Evolutionary conservation across 2,113 vertebrate species (phyloP), one percentile per base, ranked within the genome.

Genomic region (Microcebus ravelobensis): DNA sequence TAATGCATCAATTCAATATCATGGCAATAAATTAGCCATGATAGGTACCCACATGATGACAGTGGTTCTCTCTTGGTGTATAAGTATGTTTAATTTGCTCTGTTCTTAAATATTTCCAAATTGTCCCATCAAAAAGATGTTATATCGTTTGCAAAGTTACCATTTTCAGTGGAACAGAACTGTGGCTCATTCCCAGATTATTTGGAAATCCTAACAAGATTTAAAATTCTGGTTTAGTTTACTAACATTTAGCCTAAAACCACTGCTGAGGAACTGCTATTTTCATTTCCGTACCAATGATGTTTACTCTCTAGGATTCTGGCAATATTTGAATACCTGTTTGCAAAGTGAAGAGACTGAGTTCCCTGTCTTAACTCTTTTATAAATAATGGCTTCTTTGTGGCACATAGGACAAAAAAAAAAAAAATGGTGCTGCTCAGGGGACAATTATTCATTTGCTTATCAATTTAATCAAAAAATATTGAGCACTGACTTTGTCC

Each of bases 401-500:
- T 48, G 17, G 65, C 34, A 79, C 14, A 59, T 73, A 57, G 79
- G 73, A 25, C 29, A 65, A 70, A 85, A 61, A 95, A 55, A 52
- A 11, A 83, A 61, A 8, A 82, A 59, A 12, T 70, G 71, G 23
- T 55, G 27, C 36, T 65, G 23, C 63, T 45, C 31, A 57, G 31
- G 55, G 63, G n/a, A 65, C 45, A 84, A 29, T 87, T 31, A 79
- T 48, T 52, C 31, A 67, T 61, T 61, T 14, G 8, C 50, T 70
- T 61, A 71, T 85, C 55, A 81, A 10, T 59, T 80, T 85, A 52
- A 50, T 87, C 27, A 92, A 87, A 29, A 90, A 93, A 91, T 77
- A 83, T 1, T 70, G 29, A 90, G 20, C 18, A 87, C 29, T 31
- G 52, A 34, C 12, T 68, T 82, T 48, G 36, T 25, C 23, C 45